A percentile compares a stretch with the other conserved stretches of the same genome.
These are phyloP conservation scores for Corythornis madagascariensis DNA, from an alignment of 2,113 vertebrate genomes.

Conservation along the genomic window DNA sequence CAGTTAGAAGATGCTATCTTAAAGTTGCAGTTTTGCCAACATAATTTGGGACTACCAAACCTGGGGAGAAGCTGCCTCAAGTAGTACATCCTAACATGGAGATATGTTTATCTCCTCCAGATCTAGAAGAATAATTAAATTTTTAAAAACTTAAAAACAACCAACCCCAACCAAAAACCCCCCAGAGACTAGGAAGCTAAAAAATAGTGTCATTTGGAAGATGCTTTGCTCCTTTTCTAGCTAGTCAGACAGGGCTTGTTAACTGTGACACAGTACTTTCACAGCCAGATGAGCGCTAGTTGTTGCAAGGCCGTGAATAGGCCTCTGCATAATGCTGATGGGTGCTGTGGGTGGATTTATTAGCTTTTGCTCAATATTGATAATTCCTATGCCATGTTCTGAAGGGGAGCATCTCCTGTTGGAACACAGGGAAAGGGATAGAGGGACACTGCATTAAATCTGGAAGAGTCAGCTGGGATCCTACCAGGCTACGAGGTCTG, in stretches of 20 bases:
- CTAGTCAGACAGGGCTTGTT: background rate
- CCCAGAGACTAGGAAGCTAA: background rate
- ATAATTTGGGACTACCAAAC: background rate
- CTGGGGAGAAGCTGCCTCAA: background rate
- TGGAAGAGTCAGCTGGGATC: background rate
- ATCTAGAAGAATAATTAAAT: background rate
- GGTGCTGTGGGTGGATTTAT: background rate
- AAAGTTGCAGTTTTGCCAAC: background rate
- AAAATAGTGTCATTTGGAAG: background rate
- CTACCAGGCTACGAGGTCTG: background rate
- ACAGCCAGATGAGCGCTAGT: background rate
- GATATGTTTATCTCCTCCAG: background rate
- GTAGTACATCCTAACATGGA: background rate
- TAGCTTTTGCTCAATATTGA: background rate
- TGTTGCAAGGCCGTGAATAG: background rate
- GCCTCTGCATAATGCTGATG: background rate
- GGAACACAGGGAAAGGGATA: background rate
- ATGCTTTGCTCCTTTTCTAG: background rate
- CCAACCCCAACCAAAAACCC: background rate
- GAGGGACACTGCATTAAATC: background rate
- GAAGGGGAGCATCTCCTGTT: background rate
- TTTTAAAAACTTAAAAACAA: fast-evolving
- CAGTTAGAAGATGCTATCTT: background rate
- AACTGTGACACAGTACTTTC: background rate
- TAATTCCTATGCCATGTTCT: background rate